Evolutionary conservation across 1,140 invertebrate species (phyloP).

Genomic region (silkworm (Bombyx mori)): ASM3026992v2 NC_085107.1:7209001-7209500

Average conservation of each 20-base stretch:
- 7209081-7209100: conserved; percentile 11
- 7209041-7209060: too few species aligned
- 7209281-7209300: conserved; percentile 58
- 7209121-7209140: conserved; percentile 15
- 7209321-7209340: conserved; percentile 50
- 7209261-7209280: conserved; percentile 64
- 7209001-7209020: background rate
- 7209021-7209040: too few species aligned
- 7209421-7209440: too few species aligned
- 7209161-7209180: conserved; percentile 49
- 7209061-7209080: too few species aligned
- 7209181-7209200: conserved; percentile 45
- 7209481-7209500: too few species aligned
- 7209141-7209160: conserved; percentile 36
- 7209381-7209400: conserved; percentile 5
- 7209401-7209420: background rate
- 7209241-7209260: conserved; percentile 55
- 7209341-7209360: conserved; percentile 9
- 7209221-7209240: conserved; percentile 42
- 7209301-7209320: conserved; percentile 61
- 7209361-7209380: conserved; percentile 11
- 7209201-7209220: conserved; percentile 38
- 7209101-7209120: conserved; percentile 1
- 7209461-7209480: too few species aligned
- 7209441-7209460: too few species aligned